Evolutionary conservation across 2,797 vertebrate genomes (phyloP), one percentile per base, ranked within the genome.

Genomic region (Trachurus trachurus): DNA sequence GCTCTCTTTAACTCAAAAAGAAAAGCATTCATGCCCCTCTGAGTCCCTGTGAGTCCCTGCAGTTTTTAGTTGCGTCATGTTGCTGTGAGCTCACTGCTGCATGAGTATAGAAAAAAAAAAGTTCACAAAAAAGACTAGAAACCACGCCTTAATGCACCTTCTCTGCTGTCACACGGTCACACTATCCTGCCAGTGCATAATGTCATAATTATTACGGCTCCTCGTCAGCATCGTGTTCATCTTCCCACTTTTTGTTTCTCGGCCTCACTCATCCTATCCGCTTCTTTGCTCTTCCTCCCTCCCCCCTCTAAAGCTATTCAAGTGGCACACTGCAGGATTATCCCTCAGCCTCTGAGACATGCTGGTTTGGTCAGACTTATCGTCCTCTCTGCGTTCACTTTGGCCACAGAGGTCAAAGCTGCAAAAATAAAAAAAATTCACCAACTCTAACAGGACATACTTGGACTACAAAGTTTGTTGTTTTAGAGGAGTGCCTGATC

Each of bases 261-360:
- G 57, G 42, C 76, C 66, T 73, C 65, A 19, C 61, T 71, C 60
- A 57, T 85, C 89, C 87, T 78, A 82, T 89, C 84, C 72, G 42
- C 87, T 50, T 67, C 87, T 86, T 87, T 56, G 81, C 73, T 83
- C 83, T 66, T 76, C 81, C 78, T 85, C 74, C 39, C 88, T 81
- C 85, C 85, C 89, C 93, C 87, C 86, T 86, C 87, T 90, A 93
- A 91, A 95, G 92, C 93, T 82, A 93, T 90, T 93, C 90, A 95
- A 94, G 92, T 94, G 91, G 89, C 92, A 91, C 93, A 93, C 84
- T 87, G 91, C 72, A 68, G 94, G 95, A 96, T 96, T 95, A 96
- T 94, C 94, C 89, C 88, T 89, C 88, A 87, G 88, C 87, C 92
- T 91, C 87, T 91, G 92, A 94, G 88, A 93, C 90, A 82, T 54